These are phyloP conservation scores for Arrhamphus sclerolepis DNA, from an alignment of 2,797 vertebrate species.

Conservation along the genomic window DNA sequence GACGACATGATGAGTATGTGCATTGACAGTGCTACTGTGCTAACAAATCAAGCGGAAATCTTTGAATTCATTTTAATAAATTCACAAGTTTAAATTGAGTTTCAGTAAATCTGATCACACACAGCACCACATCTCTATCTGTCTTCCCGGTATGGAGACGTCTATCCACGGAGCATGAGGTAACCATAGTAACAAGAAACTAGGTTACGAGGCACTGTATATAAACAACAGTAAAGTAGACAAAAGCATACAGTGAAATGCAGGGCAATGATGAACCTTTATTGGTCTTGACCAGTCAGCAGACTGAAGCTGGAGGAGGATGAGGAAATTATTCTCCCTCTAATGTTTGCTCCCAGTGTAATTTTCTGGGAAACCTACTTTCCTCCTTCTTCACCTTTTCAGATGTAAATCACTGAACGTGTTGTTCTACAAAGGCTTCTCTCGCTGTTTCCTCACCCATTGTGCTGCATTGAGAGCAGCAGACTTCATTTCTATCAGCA, in stretches of 20 bases:
- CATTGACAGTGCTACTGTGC: background rate
- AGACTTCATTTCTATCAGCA: constrained; percentile 24
- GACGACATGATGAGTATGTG: background rate
- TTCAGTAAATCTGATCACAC: constrained; percentile 8
- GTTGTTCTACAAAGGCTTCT: background rate
- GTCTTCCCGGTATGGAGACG: constrained; percentile 15
- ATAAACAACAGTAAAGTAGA: constrained; percentile 50
- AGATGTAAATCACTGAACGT: constrained; percentile 16
- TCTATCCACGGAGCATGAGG: constrained; percentile 23
- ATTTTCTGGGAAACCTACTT: background rate
- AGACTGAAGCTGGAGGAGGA: background rate
- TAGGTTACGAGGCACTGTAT: constrained; percentile 61
- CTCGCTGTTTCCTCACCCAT: background rate
- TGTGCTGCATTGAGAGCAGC: constrained; percentile 5
- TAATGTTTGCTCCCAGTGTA: constrained; percentile 1
- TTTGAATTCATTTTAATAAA: constrained; percentile 16
- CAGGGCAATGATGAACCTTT: background rate
- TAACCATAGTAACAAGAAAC: constrained; percentile 70
- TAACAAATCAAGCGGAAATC: constrained; percentile 6
- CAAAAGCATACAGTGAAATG: background rate
- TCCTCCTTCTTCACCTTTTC: constrained; percentile 1
- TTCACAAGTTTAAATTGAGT: constrained; percentile 21
- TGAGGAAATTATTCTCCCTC: background rate
- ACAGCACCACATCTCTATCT: background rate
- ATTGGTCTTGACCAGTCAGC: background rate